A percentile compares a stretch with the other conserved stretches of the same genome.
phyloP scores from a whole-genome alignment of 2,888 invertebrate genomes.

The Beris morrisii region DNA sequence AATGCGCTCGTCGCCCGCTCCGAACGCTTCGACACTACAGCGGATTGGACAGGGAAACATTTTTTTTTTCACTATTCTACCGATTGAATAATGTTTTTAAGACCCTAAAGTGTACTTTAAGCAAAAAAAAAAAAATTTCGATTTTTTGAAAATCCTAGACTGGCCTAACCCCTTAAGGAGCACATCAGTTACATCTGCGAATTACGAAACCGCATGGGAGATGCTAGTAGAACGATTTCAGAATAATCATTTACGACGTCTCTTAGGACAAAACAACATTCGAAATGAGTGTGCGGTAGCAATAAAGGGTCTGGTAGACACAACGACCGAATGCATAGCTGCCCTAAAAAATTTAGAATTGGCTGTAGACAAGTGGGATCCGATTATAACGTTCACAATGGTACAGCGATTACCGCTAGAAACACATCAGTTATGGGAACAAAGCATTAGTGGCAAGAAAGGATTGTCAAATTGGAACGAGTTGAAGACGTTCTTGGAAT shows the following conservation, averaged over 20 bases:
- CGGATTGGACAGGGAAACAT: too few species aligned
- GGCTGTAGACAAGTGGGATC: conserved; percentile 11
- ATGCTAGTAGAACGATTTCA: not conserved
- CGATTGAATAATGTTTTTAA: too few species aligned
- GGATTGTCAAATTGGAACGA: not conserved
- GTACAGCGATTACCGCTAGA: conserved; percentile 4
- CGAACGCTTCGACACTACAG: too few species aligned
- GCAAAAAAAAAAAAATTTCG: too few species aligned
- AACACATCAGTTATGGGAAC: conserved; percentile 15
- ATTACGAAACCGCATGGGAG: not conserved
- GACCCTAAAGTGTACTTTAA: too few species aligned
- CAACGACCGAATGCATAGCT: conserved; percentile 11
- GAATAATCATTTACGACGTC: not conserved
- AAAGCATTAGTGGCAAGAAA: not conserved
- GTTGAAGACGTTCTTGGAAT: not conserved
- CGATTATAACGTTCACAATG: conserved; percentile 1
- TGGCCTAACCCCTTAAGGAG: too few species aligned
- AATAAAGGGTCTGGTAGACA: not conserved
- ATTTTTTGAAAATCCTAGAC: too few species aligned
- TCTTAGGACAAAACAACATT: not conserved
- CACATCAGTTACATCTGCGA: not conserved
- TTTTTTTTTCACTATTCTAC: too few species aligned
- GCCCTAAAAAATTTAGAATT: conserved; percentile 17
- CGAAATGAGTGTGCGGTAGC: too few species aligned
- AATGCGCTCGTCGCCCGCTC: too few species aligned